phyloP scores from a whole-genome alignment of 35 echinoderm and acorn worm species.

The Ptychodera flava region DNA sequence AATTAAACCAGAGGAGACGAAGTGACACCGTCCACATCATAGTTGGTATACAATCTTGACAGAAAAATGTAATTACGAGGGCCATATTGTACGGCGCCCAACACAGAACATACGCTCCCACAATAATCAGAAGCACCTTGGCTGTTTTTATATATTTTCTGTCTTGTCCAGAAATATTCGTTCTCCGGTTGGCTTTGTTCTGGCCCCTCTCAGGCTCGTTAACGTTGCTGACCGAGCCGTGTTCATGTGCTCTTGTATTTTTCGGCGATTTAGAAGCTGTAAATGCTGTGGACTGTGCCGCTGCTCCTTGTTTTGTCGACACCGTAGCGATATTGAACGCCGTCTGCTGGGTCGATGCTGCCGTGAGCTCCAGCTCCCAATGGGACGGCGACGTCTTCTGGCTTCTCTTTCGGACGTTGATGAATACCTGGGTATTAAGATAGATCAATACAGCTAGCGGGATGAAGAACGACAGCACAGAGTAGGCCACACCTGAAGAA shows the following conservation, averaged over 20 bases:
- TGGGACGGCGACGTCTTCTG: not conserved
- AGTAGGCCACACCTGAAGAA: not conserved
- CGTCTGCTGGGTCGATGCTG: too few relatives aligned
- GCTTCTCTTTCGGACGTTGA: constrained; percentile 24
- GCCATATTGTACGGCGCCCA: constrained; percentile 28
- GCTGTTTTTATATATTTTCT: constrained; percentile 32
- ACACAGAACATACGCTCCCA: constrained; percentile 23
- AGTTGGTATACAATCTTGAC: not conserved
- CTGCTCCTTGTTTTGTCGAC: not conserved
- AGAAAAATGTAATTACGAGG: not conserved
- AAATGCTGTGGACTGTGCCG: not conserved
- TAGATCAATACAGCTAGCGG: constrained; percentile 5
- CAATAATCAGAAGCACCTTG: constrained; percentile 19
- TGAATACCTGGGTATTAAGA: constrained; percentile 26
- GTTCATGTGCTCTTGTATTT: not conserved
- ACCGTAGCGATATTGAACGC: too few relatives aligned
- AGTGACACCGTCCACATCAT: not conserved
- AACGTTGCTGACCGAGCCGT: not conserved
- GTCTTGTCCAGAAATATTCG: not conserved
- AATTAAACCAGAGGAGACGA: constrained; percentile 27
- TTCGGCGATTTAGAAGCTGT: not conserved
- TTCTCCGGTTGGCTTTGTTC: not conserved
- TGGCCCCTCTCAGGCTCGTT: not conserved
- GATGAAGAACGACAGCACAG: constrained; percentile 3
- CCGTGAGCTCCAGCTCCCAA: too few relatives aligned